Evolutionary conservation across 2,113 vertebrate genomes (phyloP).

Genomic region (Campylomormyrus numenius): DNA sequence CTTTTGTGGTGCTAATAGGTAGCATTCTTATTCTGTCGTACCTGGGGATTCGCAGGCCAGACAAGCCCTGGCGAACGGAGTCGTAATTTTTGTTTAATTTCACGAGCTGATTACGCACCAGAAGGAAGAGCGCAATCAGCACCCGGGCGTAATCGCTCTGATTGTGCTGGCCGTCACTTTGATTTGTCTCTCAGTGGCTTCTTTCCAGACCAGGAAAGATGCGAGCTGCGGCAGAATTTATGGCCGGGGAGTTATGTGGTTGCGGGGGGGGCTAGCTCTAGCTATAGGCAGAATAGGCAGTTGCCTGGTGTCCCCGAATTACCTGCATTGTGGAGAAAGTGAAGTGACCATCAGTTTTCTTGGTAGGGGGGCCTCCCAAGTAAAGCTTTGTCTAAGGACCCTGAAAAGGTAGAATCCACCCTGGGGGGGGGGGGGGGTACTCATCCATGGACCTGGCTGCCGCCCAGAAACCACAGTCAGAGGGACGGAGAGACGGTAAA

Average conservation of each 20-base stretch:
- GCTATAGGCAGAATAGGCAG: neutral
- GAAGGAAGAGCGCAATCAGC: neutral
- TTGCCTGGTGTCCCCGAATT: neutral
- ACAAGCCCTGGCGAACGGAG: neutral
- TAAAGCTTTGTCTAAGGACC: neutral
- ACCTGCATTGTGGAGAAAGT: neutral
- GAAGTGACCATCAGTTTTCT: neutral
- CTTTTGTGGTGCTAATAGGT: neutral
- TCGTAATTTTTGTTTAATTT: slow-evolving; percentile 4
- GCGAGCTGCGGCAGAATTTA: neutral
- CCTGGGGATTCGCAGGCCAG: neutral
- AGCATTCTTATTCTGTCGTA: neutral
- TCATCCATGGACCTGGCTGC: neutral
- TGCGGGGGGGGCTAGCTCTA: neutral
- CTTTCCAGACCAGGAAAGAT: neutral
- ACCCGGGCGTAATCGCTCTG: neutral
- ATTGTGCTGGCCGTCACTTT: neutral
- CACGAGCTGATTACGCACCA: slow-evolving; percentile 4
- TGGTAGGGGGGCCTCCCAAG: neutral
- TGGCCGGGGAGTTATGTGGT: neutral
- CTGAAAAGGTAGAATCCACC: neutral
- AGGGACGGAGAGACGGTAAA: neutral
- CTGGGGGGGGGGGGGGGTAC: neutral
- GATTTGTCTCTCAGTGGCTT: slow-evolving; percentile 5
- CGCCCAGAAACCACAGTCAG: neutral